A percentile compares a stretch with the other conserved stretches of the same genome.
These are phyloP conservation scores for Melieria picta DNA, from an alignment of 2,888 invertebrate species.

Conservation along the genomic window DNA sequence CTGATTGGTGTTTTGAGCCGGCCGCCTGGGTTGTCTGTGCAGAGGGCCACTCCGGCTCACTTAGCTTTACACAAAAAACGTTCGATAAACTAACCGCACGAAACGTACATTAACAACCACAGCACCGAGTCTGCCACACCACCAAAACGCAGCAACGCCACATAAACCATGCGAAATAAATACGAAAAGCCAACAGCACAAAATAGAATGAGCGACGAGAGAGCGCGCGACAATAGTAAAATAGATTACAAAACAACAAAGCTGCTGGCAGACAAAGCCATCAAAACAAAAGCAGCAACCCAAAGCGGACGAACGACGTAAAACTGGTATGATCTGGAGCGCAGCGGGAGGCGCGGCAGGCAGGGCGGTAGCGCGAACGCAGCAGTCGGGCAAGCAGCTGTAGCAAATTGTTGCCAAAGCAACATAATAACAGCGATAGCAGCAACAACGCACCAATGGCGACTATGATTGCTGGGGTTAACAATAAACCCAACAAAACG, in stretches of 20 bases:
- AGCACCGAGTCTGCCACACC: background rate
- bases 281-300: too few species aligned
- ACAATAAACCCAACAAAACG: too few species aligned
- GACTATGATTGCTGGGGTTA: background rate
- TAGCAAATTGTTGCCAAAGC: background rate
- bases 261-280: too few species aligned
- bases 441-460: constrained; percentile 7
- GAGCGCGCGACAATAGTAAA: background rate
- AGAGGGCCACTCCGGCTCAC: too few species aligned
- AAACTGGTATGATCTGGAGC: background rate
- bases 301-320: too few species aligned
- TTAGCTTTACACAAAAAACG: too few species aligned
- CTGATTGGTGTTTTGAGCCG: too few species aligned
- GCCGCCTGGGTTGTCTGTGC: too few species aligned
- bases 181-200: constrained; percentile 8
- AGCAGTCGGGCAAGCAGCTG: constrained; percentile 16
- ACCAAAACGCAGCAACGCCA: background rate
- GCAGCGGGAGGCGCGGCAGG: background rate
- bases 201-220: background rate
- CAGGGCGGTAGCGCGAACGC: background rate
- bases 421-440: constrained; percentile 19
- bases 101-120: background rate
- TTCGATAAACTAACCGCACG: too few species aligned
- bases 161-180: constrained; percentile 9
- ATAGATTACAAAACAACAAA: too few species aligned